phyloP scores from a whole-genome alignment of 2,797 vertebrate genomes.

The Sebastiscus albofasciatus region DNA sequence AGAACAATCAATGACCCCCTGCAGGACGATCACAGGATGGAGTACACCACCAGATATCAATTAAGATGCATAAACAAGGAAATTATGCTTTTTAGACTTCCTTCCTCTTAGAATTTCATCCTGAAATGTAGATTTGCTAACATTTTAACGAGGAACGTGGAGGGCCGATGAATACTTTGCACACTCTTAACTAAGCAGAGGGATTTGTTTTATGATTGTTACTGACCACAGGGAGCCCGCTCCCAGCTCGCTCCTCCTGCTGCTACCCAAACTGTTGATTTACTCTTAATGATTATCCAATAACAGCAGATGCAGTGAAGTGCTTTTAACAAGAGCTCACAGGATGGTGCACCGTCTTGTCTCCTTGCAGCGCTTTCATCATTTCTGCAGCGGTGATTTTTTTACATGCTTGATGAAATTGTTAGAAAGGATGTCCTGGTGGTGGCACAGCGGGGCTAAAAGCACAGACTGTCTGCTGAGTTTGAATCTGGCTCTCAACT shows the following conservation, averaged over 20 bases:
- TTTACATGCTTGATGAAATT: constrained; percentile 3
- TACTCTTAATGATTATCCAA: background rate
- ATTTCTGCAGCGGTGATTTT: background rate
- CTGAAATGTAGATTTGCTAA: constrained; percentile 10
- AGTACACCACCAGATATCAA: background rate
- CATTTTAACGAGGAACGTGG: background rate
- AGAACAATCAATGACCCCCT: background rate
- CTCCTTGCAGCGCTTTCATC: background rate
- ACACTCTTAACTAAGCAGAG: background rate
- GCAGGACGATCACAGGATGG: background rate
- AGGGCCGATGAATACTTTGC: background rate
- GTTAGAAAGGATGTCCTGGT: background rate
- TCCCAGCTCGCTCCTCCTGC: background rate
- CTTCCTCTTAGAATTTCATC: background rate
- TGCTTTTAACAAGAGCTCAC: constrained; percentile 1
- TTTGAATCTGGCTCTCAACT: constrained; percentile 7
- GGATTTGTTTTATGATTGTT: constrained; percentile 3
- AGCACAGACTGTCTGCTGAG: background rate
- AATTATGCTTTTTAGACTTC: background rate
- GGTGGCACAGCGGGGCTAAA: background rate
- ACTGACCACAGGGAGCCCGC: constrained; percentile 3
- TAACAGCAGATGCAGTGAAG: background rate
- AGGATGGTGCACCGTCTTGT: background rate
- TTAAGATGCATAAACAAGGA: background rate
- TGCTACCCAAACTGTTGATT: constrained; percentile 27